These are phyloP conservation scores for Sthenelais limicola DNA, from an alignment of 2,888 invertebrate genomes.

Conservation along the genomic window DNA sequence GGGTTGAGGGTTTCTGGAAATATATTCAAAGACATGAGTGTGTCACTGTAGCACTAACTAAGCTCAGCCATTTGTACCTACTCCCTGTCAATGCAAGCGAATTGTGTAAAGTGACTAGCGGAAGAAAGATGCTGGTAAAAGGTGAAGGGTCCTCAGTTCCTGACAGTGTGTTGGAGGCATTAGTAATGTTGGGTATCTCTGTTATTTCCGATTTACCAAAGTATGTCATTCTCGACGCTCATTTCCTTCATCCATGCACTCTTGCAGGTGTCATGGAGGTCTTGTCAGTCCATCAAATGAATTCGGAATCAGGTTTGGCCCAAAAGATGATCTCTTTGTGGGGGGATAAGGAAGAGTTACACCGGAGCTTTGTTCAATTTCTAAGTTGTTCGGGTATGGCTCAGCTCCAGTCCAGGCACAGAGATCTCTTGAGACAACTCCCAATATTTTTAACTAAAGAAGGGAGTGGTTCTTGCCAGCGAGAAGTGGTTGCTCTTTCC, in stretches of 20 bases:
- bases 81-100: no score
- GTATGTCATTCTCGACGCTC: no score
- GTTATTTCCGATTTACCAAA: conserved; percentile 52
- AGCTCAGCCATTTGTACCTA: no score
- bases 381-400: conserved; percentile 47
- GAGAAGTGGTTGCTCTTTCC: conserved; percentile 41
- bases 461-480: conserved; percentile 4
- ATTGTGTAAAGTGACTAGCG: conserved; percentile 42
- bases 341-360: conserved; percentile 44
- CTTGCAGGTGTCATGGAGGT: no score
- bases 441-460: conserved; percentile 51
- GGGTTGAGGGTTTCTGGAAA: no score
- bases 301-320: no score
- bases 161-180: conserved; percentile 42
- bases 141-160: no score
- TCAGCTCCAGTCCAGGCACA: conserved; percentile 24
- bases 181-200: conserved; percentile 44
- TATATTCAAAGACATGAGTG: no score
- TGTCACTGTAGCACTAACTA: no score
- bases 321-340: no score
- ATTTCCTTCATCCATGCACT: no score
- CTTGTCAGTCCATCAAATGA: no score
- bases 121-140: conserved; percentile 37
- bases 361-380: conserved; percentile 43
- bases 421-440: conserved; percentile 44